Conservation (phyloP, 2,113 vertebrate species). For the Leuciscus idus region DNA sequence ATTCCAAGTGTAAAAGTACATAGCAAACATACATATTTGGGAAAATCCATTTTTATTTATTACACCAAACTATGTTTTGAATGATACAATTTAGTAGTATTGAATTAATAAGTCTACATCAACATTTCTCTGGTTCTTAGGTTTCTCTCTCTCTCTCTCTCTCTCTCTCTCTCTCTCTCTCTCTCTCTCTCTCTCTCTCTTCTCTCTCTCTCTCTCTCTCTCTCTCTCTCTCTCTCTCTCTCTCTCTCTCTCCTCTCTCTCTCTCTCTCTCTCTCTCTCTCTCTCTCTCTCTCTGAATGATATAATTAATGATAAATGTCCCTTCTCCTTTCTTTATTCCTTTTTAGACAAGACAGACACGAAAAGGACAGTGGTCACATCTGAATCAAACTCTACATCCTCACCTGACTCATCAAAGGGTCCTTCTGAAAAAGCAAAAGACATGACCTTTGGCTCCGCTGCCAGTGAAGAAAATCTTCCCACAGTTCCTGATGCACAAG, state of each 20-base stretch:
- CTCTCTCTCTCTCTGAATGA: neutral
- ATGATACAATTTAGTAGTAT: neutral
- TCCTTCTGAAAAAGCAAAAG: conserved; percentile 26
- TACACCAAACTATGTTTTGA: neutral
- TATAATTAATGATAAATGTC: neutral
- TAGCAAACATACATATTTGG: neutral
- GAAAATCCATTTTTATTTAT: neutral
- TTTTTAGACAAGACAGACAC: conserved; percentile 50
- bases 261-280: neutral
- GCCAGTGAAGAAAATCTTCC: neutral
- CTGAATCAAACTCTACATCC: neutral
- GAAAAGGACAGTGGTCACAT: neutral
- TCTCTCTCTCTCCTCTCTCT: neutral
- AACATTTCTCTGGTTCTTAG: too few relatives aligned
- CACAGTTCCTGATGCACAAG: neutral
- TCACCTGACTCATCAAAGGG: neutral
- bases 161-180: neutral
- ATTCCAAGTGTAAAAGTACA: neutral
- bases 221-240: neutral
- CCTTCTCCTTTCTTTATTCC: neutral
- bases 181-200: too few relatives aligned
- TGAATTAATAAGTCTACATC: too few relatives aligned
- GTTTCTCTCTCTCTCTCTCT: neutral
- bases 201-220: neutral
- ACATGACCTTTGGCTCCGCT: neutral